Percentiles rank a stretch among this genome's conserved stretches.
Conservation (phyloP, 2,797 vertebrate species). For the Hafferia zeledoni region DNA sequence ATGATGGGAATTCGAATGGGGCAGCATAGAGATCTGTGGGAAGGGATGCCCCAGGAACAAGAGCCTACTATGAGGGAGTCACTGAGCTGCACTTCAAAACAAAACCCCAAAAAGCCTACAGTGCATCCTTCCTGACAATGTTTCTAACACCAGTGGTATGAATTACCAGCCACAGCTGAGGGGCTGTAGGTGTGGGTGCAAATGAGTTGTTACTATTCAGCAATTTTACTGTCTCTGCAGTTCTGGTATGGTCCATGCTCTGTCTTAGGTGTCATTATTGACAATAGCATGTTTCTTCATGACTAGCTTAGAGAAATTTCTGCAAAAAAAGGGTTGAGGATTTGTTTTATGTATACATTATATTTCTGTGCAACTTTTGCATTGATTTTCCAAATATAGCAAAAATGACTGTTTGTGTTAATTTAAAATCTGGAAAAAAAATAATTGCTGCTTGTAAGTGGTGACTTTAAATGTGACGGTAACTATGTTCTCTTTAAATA, state of each 20-base stretch:
- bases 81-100: not conserved
- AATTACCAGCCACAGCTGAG: not conserved
- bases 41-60: not conserved
- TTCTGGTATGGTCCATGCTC: not conserved
- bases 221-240: not conserved
- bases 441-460: not conserved
- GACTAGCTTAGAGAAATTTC: not conserved
- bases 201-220: not conserved
- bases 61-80: not conserved
- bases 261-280: not conserved
- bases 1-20: not conserved
- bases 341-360: not conserved
- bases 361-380: not conserved
- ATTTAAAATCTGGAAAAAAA: not conserved
- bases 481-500: not conserved
- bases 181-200: not conserved
- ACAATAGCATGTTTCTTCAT: not conserved
- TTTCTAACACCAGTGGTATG: not conserved
- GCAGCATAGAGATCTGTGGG: not conserved
- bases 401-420: not conserved
- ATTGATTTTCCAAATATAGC: not conserved
- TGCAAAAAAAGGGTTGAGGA: not conserved
- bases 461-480: not conserved
- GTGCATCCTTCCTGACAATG: not conserved
- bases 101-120: not conserved